Base-by-base conservation (phyloP, 2,797 vertebrate species). In the Lithobates pipiens region DNA sequence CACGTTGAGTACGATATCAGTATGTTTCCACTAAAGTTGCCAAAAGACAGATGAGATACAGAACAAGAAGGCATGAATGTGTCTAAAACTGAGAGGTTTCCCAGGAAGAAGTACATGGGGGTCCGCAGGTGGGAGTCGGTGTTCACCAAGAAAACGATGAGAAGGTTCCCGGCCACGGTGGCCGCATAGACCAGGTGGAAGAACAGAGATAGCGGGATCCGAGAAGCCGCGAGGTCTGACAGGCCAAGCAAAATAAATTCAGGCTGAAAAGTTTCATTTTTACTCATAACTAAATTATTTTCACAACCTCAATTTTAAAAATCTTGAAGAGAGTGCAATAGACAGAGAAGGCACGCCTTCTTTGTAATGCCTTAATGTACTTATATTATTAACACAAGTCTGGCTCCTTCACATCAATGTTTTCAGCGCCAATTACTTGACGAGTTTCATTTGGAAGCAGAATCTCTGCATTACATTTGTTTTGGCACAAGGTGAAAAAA, bases 101-200 rank as follows among this genome's bases (percentile, higher is more conserved):
- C 23, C 34, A 82, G 23, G 50, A 74, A 82, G 8, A 75, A 67
- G 23, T 74, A 74, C 71, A 67, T 75, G 16, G 80, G 71, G 18
- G 23, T 65, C 16, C 46, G 71, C 44, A 75, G 71, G 7, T 27
- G 71, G 21, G 18, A 27, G 36, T 75, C 71, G 3, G 25, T 5
- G 2, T 13, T 8, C 13, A 73, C 73, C 21, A 82, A 29, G 18
- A 65, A 10, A 29, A 82, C 23, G 7, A 74, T 65, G 21, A 75
- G n/a, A 65, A 74, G 5, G 21, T 82, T 82, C 23, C 54, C 34
- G 2, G 10, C 3, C 1, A 65, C 8, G 39, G 70, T 82, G 13
- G 57, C 13, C 7, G 27, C 21, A n/a, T 82, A 74, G 11, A 70
- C 75, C 8, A 61, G 3, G 2, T 25, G 61, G 61, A n/a, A 65